Evolutionary conservation across 1,140 invertebrate species (phyloP).

Genomic region (Tribolium madens): DNA sequence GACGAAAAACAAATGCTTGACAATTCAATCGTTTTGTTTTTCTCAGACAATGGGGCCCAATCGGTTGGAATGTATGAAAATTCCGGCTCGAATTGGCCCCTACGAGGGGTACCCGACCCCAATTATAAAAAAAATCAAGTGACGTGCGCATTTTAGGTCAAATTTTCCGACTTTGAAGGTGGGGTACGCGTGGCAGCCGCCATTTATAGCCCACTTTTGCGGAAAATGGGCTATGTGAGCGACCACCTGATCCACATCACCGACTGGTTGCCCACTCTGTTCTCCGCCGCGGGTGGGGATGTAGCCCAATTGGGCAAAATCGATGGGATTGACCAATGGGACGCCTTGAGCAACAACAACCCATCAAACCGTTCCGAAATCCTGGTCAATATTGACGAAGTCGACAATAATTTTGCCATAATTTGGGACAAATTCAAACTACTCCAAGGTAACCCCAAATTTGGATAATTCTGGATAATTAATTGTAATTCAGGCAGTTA

Average conservation of each 20-base stretch:
- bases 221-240: slow-evolving; percentile 70
- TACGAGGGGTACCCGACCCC: no score
- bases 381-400: slow-evolving; percentile 90
- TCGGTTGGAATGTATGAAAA: slow-evolving; percentile 79
- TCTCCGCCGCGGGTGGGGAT: slow-evolving; percentile 73
- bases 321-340: slow-evolving; percentile 87
- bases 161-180: slow-evolving; percentile 89
- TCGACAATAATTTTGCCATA: slow-evolving; percentile 77
- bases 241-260: slow-evolving; percentile 81
- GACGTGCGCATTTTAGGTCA: slow-evolving; percentile 65
- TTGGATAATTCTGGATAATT: background rate
- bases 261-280: slow-evolving; percentile 91
- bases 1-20: slow-evolving; percentile 74
- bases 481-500: slow-evolving; percentile 5
- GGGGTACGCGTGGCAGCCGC: slow-evolving; percentile 80
- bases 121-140: no score
- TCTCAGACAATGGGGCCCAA: slow-evolving; percentile 85
- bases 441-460: slow-evolving; percentile 64
- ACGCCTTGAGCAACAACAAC: slow-evolving; percentile 69
- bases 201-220: slow-evolving; percentile 74
- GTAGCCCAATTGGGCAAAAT: slow-evolving; percentile 56
- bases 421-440: slow-evolving; percentile 77
- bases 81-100: slow-evolving; percentile 87
- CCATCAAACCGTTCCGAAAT: slow-evolving; percentile 70
- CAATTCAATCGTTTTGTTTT: slow-evolving; percentile 81